Evolutionary conservation across 2,113 vertebrate species (phyloP).

Genomic region (Corydoras sp.): DNA sequence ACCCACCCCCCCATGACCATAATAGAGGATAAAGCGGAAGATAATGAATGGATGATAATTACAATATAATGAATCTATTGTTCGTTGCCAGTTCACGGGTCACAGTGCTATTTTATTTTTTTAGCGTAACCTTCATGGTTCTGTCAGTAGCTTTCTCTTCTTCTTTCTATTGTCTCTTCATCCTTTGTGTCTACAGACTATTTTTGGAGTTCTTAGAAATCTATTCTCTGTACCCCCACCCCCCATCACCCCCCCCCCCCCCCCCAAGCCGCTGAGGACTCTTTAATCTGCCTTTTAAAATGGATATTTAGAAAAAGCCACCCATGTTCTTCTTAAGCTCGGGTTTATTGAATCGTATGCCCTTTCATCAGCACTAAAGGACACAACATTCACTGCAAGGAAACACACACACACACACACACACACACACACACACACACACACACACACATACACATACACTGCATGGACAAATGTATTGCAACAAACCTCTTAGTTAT

Average conservation of each 20-base stretch:
- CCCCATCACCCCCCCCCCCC: no score
- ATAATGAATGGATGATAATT: no score
- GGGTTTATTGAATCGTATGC: background rate
- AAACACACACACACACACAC: no score
- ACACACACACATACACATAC: no score
- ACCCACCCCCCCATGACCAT: no score
- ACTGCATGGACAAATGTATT: no score
- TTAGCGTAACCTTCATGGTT: constrained; percentile 19
- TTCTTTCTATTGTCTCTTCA: constrained; percentile 33
- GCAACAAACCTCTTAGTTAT: no score
- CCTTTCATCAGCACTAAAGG: constrained; percentile 34
- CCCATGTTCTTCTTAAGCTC: no score
- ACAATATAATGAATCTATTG: no score
- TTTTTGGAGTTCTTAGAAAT: background rate
- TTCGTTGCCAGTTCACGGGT: constrained; percentile 15
- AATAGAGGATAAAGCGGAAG: no score
- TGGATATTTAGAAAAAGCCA: constrained; percentile 30
- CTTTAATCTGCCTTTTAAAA: constrained; percentile 49
- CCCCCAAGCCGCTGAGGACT: constrained; percentile 19
- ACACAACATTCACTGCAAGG: background rate
- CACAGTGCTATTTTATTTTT: constrained; percentile 16
- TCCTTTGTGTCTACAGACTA: background rate
- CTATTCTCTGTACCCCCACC: no score
- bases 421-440: no score
- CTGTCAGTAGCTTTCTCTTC: constrained; percentile 26